Percentiles rank a stretch among this genome's conserved stretches.
Evolutionary conservation across 1,140 invertebrate species (phyloP).

Genomic region (Drosophila sulfurigaster): DNA sequence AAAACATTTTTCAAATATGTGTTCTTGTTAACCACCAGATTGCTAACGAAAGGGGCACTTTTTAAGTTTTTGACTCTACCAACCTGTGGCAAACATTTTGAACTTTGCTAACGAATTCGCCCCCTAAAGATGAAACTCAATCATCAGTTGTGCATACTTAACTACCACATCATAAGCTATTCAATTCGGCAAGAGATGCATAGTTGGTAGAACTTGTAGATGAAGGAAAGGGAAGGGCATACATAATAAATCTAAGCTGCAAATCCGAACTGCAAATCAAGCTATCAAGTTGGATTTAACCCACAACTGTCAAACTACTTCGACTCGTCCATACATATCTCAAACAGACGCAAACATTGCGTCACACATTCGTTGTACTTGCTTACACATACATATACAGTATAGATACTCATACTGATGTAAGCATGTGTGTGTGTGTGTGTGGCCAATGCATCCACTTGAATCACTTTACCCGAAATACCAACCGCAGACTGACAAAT

Average conservation of each 20-base stretch:
- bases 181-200: background rate
- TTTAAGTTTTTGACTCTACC: no score
- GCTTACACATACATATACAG: conserved; percentile 1
- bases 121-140: no score
- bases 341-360: conserved; percentile 19
- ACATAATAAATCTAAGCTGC: background rate
- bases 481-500: conserved; percentile 79
- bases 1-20: no score
- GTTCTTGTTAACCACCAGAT: no score
- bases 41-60: no score
- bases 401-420: background rate
- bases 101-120: no score
- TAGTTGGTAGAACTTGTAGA: background rate
- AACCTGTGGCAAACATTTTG: background rate
- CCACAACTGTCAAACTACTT: conserved; percentile 27
- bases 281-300: conserved; percentile 11
- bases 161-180: background rate
- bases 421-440: conserved; percentile 3
- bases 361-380: background rate
- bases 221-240: background rate
- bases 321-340: conserved; percentile 29
- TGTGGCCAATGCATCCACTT: conserved; percentile 51
- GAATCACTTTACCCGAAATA: conserved; percentile 64
- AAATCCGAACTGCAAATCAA: background rate
- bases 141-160: background rate